Percentiles rank a stretch among this genome's conserved stretches.
phyloP scores from a whole-genome alignment of 2,888 invertebrate species.

The Luperina nickerlii region DNA sequence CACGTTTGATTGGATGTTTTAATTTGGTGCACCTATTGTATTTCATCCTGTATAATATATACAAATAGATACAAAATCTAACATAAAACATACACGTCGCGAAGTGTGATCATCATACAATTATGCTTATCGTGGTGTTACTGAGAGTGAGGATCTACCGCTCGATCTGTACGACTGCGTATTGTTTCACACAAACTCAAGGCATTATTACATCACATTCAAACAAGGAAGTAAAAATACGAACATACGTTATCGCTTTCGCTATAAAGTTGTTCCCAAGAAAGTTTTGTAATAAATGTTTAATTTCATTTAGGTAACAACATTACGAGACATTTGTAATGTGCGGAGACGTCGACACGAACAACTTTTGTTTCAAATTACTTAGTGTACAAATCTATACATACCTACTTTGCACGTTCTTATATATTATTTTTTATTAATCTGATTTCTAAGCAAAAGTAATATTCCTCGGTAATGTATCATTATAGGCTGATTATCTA shows the following conservation, averaged over 20 bases:
- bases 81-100: neutral
- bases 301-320: constrained; percentile 75
- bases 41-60: neutral
- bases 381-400: constrained; percentile 58
- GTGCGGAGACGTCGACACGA: constrained; percentile 61
- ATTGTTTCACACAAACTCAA: constrained; percentile 14
- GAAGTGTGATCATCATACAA: neutral
- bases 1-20: neutral
- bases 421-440: constrained; percentile 11
- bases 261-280: constrained; percentile 59
- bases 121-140: neutral
- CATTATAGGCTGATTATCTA: neutral
- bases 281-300: constrained; percentile 77
- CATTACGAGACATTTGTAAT: constrained; percentile 71
- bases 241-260: constrained; percentile 63
- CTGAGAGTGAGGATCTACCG: neutral
- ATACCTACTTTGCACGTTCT: constrained; percentile 6
- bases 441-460: constrained; percentile 3
- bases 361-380: constrained; percentile 71
- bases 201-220: constrained; percentile 34
- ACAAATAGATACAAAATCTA: neutral
- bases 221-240: constrained; percentile 56
- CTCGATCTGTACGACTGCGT: neutral
- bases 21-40: neutral
- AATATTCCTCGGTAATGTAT: neutral